Base-by-base conservation (phyloP, 2,888 invertebrate species). In the Carterocephalus palaemon region DNA sequence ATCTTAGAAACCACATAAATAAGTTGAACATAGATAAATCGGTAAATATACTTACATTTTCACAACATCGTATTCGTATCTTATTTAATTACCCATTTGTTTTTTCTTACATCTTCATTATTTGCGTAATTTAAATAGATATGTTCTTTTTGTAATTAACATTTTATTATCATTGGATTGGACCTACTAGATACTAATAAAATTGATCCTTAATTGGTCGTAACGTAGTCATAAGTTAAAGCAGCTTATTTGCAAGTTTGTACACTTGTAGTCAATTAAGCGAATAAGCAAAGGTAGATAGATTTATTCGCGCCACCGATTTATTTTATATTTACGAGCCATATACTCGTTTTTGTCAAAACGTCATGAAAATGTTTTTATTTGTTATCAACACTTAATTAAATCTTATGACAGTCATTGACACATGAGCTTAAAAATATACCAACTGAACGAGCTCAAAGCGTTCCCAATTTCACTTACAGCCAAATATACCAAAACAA, bases 401-500 rank as follows among this genome's bases (percentile, higher is more conserved):
- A n/a, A n/a, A n/a, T n/a, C n/a, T n/a, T n/a, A n/a, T n/a, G n/a
- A n/a, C n/a, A n/a, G n/a, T n/a, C n/a, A n/a, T n/a, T n/a, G n/a
- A n/a, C n/a, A n/a, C n/a, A n/a, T n/a, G n/a, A n/a, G n/a, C n/a
- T n/a, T n/a, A n/a, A n/a, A n/a, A n/a, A n/a, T n/a, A n/a, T n/a
- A n/a, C n/a, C n/a, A n/a, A n/a, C n/a, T n/a, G n/a, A n/a, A n/a
- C n/a, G n/a, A n/a, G n/a, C n/a, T n/a, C n/a, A n/a, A n/a, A n/a
- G n/a, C 19, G 8, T 17, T 37, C 16, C 37, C 16, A 26, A 12
- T 24, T n/a, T 24, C 7, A 16, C 24, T 20, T 28, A 20, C 12
- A 10, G 9, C n/a, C 15, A 28, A 34, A 34, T 20, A 43, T 43
- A 29, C 36, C 22, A 23, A 37, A 43, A 43, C 43, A 23, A 23